phyloP scores from a whole-genome alignment of 2,113 vertebrate genomes.

The Polypterus senegalus region DNA sequence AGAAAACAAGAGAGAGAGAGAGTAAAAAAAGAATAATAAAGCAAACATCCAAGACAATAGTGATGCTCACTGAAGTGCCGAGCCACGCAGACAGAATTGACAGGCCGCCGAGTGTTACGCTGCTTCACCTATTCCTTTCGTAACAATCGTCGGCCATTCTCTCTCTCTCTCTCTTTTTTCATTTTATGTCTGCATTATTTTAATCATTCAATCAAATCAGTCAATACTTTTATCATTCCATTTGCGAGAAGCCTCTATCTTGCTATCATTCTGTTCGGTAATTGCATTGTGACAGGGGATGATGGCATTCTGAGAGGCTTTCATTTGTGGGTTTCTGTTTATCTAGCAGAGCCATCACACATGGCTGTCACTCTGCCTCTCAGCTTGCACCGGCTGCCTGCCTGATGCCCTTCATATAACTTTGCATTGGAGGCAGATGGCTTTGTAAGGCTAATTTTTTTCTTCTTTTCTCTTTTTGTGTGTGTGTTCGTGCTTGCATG shows the following conservation, averaged over 20 bases:
- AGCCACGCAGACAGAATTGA: constrained; percentile 58
- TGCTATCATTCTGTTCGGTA: constrained; percentile 99
- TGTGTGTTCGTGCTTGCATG: constrained; percentile 16
- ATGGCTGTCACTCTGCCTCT: constrained; percentile 98
- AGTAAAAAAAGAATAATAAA: constrained; percentile 57
- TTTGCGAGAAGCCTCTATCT: constrained; percentile 98
- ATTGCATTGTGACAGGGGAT: constrained; percentile 99
- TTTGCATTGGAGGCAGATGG: constrained; percentile 86
- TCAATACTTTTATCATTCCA: constrained; percentile 99
- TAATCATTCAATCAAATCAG: constrained; percentile 99
- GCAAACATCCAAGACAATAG: constrained; percentile 57
- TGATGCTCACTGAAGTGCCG: constrained; percentile 34
- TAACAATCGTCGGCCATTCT: constrained; percentile 62
- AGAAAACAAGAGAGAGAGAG: constrained; percentile 35
- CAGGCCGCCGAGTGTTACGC: constrained; percentile 74
- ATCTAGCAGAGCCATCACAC: constrained; percentile 98
- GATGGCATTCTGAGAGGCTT: constrained; percentile 98
- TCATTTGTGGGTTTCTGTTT: constrained; percentile 99
- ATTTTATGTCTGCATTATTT: constrained; percentile 99
- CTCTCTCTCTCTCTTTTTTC: constrained; percentile 63
- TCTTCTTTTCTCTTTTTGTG: constrained; percentile 18
- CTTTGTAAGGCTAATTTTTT: constrained; percentile 83
- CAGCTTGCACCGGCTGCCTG: constrained; percentile 94
- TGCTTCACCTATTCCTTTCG: constrained; percentile 71
- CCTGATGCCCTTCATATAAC: constrained; percentile 99